phyloP scores from a whole-genome alignment of 2,888 invertebrate species.

The Poecilus cupreus region DNA sequence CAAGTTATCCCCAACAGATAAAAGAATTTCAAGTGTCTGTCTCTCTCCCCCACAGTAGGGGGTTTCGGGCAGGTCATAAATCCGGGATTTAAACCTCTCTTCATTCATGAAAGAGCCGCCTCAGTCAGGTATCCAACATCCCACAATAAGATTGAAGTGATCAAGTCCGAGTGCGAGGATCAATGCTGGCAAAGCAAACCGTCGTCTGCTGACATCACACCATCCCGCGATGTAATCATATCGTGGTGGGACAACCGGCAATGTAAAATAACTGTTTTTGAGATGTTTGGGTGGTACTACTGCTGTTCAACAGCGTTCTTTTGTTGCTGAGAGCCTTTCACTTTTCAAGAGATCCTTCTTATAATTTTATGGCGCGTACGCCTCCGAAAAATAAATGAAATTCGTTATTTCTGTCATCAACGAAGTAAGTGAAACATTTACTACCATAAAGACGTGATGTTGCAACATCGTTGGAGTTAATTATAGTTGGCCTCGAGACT shows the following conservation, averaged over 20 bases:
- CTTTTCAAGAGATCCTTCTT: too few species aligned
- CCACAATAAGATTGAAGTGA: slow-evolving; percentile 26
- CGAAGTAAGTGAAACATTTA: too few species aligned
- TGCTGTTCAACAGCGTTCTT: background rate
- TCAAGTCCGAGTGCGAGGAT: background rate
- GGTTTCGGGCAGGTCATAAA: background rate
- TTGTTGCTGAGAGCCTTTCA: background rate
- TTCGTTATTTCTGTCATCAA: too few species aligned
- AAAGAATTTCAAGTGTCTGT: too few species aligned
- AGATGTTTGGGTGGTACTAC: background rate
- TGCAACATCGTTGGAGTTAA: too few species aligned
- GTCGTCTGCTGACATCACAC: background rate
- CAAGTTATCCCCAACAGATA: too few species aligned
- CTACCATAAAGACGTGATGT: too few species aligned
- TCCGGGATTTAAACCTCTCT: background rate
- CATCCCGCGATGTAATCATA: slow-evolving; percentile 17
- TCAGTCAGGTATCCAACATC: background rate
- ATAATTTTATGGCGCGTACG: too few species aligned
- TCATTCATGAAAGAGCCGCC: background rate
- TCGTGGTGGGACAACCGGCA: background rate
- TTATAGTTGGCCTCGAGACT: too few species aligned
- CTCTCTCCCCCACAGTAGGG: too few species aligned
- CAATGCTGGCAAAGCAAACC: background rate
- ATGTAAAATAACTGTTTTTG: too few species aligned
- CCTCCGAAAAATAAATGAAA: too few species aligned